These are phyloP conservation scores for Lagorchestes hirsutus DNA, from an alignment of 2,797 vertebrate genomes.

Conservation along the genomic window DNA sequence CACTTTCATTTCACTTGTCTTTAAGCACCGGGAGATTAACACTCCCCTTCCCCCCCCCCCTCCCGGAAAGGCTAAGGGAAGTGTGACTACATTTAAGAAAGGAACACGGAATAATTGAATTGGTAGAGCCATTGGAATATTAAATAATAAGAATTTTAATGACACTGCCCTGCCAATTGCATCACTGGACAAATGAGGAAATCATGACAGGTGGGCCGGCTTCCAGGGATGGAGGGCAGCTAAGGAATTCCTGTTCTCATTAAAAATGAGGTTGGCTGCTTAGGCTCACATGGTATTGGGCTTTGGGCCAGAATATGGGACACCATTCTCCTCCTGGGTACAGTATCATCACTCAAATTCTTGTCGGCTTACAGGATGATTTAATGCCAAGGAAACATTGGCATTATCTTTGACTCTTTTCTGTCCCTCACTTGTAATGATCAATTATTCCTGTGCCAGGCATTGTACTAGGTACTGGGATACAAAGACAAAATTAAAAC, in stretches of 20 bases:
- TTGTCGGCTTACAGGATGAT: not conserved
- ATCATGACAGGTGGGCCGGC: not conserved
- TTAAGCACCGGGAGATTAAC: conserved; percentile 76
- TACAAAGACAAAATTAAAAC: not conserved
- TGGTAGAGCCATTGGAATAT: conserved; percentile 32
- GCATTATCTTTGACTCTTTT: not conserved
- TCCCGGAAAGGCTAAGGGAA: conserved; percentile 76
- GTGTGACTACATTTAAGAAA: conserved; percentile 82
- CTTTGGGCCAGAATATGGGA: not conserved
- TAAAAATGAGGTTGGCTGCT: not conserved
- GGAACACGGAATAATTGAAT: conserved; percentile 70
- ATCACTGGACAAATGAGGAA: not conserved
- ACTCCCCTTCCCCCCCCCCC: conserved; percentile 50
- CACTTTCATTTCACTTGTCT: conserved; percentile 75
- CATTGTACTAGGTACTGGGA: not conserved
- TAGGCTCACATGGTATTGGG: fast-evolving
- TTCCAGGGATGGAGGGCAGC: not conserved
- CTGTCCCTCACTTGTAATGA: not conserved
- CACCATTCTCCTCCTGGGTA: not conserved
- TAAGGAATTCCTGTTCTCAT: not conserved
- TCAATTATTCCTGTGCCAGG: not conserved
- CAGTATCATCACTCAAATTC: not conserved
- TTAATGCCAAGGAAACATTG: not conserved
- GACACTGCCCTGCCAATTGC: conserved; percentile 46
- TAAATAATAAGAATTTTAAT: conserved; percentile 48